Conservation (phyloP, 2,113 vertebrate genomes). For the Callospermophilus lateralis region DNA sequence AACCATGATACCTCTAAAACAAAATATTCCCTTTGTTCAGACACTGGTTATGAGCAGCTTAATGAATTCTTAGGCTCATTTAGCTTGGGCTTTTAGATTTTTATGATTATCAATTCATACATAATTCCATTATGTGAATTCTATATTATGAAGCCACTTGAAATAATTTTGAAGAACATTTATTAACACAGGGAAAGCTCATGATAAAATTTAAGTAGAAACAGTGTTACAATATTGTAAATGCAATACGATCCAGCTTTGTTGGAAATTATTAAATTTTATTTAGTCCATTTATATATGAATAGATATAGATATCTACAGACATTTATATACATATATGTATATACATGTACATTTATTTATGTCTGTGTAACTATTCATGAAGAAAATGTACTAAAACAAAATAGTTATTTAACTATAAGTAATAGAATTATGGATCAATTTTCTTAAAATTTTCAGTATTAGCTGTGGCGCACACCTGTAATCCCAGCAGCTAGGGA, state of each 20-base stretch:
- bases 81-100: not conserved
- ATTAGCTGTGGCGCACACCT: too few relatives aligned
- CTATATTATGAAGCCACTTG: not conserved
- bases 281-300: constrained; percentile 32
- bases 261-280: constrained; percentile 45
- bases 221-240: not conserved
- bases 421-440: not conserved
- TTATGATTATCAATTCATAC: not conserved
- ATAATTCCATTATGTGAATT: not conserved
- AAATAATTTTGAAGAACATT: constrained; percentile 44
- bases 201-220: not conserved
- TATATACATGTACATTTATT: not conserved
- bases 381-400: not conserved
- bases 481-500: too few relatives aligned
- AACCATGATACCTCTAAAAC: not conserved
- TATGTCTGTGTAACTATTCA: not conserved
- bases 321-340: not conserved
- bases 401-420: not conserved
- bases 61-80: constrained; percentile 2
- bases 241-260: not conserved
- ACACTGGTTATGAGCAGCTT: not conserved
- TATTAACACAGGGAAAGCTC: not conserved
- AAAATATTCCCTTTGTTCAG: constrained; percentile 1
- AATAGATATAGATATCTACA: not conserved
- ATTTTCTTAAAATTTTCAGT: not conserved